Evolutionary conservation across 2,797 vertebrate species (phyloP), one percentile per base, ranked within the genome.

Genomic region (Phoxinus dragarum): DNA sequence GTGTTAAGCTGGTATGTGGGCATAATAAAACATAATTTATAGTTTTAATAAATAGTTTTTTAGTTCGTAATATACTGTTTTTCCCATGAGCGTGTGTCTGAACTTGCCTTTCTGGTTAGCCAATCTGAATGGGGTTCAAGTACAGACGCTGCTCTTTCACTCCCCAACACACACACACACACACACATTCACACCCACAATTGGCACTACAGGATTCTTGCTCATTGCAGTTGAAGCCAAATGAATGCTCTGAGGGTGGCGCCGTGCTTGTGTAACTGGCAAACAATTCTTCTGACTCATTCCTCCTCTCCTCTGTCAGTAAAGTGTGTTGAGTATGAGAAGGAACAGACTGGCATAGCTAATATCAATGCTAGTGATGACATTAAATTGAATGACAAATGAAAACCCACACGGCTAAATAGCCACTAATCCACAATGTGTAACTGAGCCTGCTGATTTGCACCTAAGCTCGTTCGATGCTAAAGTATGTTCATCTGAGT

Each of bases 221-320:
- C 73, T 69, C 68, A 67, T 71, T 67, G 72, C 77, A 19, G 59
- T 56, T 79, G 36, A 59, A 83, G 83, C 84, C 52, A 82, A 34
- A 64, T 68, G 42, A 87, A 76, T 81, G 82, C 86, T 88, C 69
- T 83, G 67, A 85, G 81, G 68, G 87, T 85, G 80, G 75, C 38
- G 82, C 79, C 42, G 5, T 81, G 81, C 77, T 89, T 82, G 74
- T 82, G 27, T 75, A 89, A 86, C 59, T 69, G 66, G 64, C 56
- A 21, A 75, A 78, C 75, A 88, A 75, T 40, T 75, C 2, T 83
- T 89, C 79, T 86, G 84, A 89, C 78, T 86, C 88, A 89, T 82
- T 47, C 71, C 82, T 86, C 52, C 61, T 80, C 40, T 82, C 68
- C 74, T 23, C 69, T 86, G 73, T 74, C 81, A 68, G 69, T 81